Percentiles rank a stretch among this genome's conserved stretches.
Conservation (phyloP, 2,797 vertebrate species). For the Hipposideros larvatus region DNA sequence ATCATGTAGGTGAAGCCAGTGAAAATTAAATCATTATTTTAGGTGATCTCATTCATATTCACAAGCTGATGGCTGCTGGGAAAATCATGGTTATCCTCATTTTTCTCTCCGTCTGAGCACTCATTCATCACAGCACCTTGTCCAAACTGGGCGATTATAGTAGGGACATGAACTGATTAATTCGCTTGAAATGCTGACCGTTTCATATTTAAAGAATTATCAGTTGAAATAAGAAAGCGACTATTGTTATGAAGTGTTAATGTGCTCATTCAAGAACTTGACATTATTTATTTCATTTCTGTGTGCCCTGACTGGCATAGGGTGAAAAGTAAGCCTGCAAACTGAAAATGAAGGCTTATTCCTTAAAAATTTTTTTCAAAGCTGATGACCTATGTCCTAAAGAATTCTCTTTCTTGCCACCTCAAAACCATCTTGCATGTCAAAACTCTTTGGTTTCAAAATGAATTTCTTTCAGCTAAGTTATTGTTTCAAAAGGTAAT, state of each 20-base stretch:
- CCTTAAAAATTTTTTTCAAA: neutral
- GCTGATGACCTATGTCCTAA: neutral
- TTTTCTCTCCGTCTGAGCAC: neutral
- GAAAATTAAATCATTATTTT: neutral
- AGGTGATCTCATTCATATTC: neutral
- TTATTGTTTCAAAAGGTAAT: slow-evolving; percentile 51
- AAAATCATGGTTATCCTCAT: neutral
- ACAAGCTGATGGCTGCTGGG: neutral
- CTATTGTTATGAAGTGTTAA: neutral
- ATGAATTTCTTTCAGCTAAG: slow-evolving; percentile 39
- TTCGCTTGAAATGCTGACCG: neutral
- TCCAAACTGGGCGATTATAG: neutral
- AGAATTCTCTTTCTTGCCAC: neutral
- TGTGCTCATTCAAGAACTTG: neutral
- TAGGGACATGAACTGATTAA: neutral
- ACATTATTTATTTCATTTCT: slow-evolving; percentile 25
- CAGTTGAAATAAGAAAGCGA: slow-evolving; percentile 3
- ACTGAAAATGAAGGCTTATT: slow-evolving; percentile 14
- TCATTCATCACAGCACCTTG: neutral
- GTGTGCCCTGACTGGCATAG: neutral
- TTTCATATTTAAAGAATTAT: neutral
- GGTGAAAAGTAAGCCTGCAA: slow-evolving; percentile 27
- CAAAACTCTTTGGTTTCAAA: slow-evolving; percentile 31
- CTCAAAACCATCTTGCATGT: slow-evolving; percentile 37
- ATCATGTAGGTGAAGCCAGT: neutral